Conservation (phyloP, 2,113 vertebrate species). For the Syngnathus scovelli region DNA sequence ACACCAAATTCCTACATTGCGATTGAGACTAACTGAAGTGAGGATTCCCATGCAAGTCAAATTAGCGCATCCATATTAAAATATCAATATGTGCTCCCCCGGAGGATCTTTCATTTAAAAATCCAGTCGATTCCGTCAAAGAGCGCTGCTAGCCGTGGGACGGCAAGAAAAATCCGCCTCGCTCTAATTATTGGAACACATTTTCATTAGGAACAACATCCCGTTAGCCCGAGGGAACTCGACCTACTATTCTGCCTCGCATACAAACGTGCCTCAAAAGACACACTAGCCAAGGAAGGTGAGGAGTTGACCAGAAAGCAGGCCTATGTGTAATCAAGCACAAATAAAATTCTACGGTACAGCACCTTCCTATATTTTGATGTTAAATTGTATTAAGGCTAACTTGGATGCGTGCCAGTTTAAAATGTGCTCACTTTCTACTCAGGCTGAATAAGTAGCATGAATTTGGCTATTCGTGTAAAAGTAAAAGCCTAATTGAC, state of each 20-base stretch:
- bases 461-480: not conserved
- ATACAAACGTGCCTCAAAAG: constrained; percentile 22
- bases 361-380: not conserved
- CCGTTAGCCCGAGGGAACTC: constrained; percentile 38
- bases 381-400: not conserved
- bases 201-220: constrained; percentile 47
- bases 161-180: constrained; percentile 14
- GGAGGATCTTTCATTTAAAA: not conserved
- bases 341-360: not conserved
- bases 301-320: not conserved
- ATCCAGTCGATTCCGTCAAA: not conserved
- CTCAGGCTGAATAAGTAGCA: not conserved
- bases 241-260: constrained; percentile 44
- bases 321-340: not conserved
- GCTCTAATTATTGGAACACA: constrained; percentile 51
- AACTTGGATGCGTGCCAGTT: not conserved
- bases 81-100: not conserved
- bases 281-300: constrained; percentile 6
- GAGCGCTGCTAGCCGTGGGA: not conserved
- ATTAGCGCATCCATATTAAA: not conserved
- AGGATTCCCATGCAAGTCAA: not conserved
- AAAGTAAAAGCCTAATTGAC: not conserved
- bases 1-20: not conserved
- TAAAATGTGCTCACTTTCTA: not conserved
- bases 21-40: not conserved